Evolutionary conservation across 2,888 invertebrate genomes (phyloP), one percentile per base, ranked within the genome.

Genomic region (Erpobdella octoculata): DNA sequence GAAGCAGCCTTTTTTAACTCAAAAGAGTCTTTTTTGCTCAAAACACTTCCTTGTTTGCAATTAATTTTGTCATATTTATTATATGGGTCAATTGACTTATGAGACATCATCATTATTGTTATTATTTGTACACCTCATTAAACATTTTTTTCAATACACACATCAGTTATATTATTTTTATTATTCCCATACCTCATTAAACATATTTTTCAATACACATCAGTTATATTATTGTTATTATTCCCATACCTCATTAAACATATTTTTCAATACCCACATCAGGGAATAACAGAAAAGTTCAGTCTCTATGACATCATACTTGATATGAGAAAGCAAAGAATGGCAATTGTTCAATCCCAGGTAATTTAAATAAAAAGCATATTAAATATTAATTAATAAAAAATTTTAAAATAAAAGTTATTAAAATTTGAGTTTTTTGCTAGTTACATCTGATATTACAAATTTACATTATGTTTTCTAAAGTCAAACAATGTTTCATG

Each of bases 301-400:
- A 85, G 84, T 76, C 77, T 87, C 69, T 85, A 83, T 78, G 81
- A 84, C 37, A 81, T 87, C 69, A 85, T 87, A 33, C 80, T 82
- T 71, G 84, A 84, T 35, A 86, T 87, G 86, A 77, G 87, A 69
- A 82, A 83, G 72, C 87, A 87, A 76, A 80, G 87, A 70, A 85
- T 86, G 75, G 86, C 81, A 5, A 79, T 81, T 77, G 80, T 81
- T 12, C 81, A 82, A 70, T 78, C 81, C 18, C 61, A 31, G 48
- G 72, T 72, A 15, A 1, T 5, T 70, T 59, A 9, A 37, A 18
- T 41, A 9, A 41, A 41, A 41, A 12, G 9, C 41, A 18, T 9
- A 12, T 12, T 41, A 12, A 41, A 59, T 21, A 8, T 9, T 21
- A 9, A 21, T 21, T 59, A 21, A 59, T 21, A 21, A 21, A 59